phyloP scores from a whole-genome alignment of 2,797 vertebrate genomes.

The Phataginus tricuspis region DNA sequence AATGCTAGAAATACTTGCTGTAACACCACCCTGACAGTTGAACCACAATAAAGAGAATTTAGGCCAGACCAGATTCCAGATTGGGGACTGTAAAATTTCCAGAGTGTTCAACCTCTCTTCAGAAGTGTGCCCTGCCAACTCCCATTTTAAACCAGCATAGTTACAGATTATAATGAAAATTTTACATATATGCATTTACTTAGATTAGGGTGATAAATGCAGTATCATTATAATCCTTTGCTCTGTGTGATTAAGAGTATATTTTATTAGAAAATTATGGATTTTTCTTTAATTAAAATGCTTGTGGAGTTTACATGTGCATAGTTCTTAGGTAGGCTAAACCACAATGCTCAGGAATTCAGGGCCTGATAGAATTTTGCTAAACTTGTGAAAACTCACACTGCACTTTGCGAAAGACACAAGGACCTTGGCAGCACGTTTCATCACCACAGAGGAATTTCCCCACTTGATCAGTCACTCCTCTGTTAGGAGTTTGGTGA shows the following conservation, averaged over 20 bases:
- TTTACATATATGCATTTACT: not conserved
- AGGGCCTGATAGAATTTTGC: not conserved
- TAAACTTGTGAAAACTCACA: not conserved
- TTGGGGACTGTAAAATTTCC: not conserved
- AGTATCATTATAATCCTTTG: not conserved
- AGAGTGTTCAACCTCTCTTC: not conserved
- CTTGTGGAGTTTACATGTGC: not conserved
- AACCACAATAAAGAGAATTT: slow-evolving; percentile 57
- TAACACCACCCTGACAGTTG: slow-evolving; percentile 33
- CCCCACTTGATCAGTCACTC: not conserved
- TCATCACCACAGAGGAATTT: not conserved
- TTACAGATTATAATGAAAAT: not conserved
- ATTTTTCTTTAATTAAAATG: not conserved
- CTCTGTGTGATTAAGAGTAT: not conserved
- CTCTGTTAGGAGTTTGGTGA: not conserved
- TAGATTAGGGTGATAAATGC: not conserved
- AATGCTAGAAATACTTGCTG: slow-evolving; percentile 48
- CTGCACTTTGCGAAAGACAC: not conserved
- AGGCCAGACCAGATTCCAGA: not conserved
- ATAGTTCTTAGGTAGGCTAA: not conserved
- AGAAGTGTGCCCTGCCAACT: not conserved
- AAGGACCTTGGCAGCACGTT: not conserved
- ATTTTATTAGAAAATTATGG: not conserved
- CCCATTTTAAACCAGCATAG: not conserved
- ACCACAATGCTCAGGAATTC: not conserved